phyloP scores from a whole-genome alignment of 2,888 invertebrate species.

The Cerastis leucographa region DNA sequence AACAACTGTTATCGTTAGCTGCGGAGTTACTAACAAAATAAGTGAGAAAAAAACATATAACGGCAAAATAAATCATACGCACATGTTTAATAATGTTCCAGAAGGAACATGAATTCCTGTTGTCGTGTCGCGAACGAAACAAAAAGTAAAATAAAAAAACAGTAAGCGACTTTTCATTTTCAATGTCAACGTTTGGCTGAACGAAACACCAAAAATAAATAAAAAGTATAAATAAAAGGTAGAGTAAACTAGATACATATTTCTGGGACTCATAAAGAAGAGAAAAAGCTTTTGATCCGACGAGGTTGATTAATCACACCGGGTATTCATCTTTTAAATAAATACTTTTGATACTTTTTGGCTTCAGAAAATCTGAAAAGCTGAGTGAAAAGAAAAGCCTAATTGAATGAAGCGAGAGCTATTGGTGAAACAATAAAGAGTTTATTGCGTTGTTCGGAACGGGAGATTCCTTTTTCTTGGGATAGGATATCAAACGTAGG shows the following conservation, averaged over 20 bases:
- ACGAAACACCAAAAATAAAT: conserved; percentile 47
- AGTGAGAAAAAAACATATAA: conserved; percentile 3
- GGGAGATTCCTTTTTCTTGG: not conserved
- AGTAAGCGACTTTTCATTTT: conserved; percentile 58
- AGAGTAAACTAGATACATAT: conserved; percentile 50
- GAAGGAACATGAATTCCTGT: conserved; percentile 50
- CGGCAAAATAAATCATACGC: conserved; percentile 54
- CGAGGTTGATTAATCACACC: conserved; percentile 57
- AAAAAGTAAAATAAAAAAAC: conserved; percentile 47
- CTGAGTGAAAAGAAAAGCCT: conserved; percentile 17
- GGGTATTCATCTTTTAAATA: conserved; percentile 48
- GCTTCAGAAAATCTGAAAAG: conserved; percentile 42
- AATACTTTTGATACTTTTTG: conserved; percentile 35
- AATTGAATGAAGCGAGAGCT: conserved; percentile 50
- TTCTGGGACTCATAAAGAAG: conserved; percentile 29
- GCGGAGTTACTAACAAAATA: conserved; percentile 15
- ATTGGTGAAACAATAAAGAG: conserved; percentile 44
- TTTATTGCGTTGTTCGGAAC: conserved; percentile 44
- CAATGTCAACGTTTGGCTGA: conserved; percentile 50
- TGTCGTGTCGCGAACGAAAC: conserved; percentile 35
- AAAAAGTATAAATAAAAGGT: conserved; percentile 35
- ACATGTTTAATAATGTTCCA: conserved; percentile 55
- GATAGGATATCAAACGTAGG: conserved; percentile 5
- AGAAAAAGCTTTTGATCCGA: conserved; percentile 54
- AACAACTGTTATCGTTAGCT: not conserved